A percentile compares a stretch with the other conserved stretches of the same genome.
Evolutionary conservation across 2,888 invertebrate genomes (phyloP).

Genomic region (Polydesmus complanatus): DNA sequence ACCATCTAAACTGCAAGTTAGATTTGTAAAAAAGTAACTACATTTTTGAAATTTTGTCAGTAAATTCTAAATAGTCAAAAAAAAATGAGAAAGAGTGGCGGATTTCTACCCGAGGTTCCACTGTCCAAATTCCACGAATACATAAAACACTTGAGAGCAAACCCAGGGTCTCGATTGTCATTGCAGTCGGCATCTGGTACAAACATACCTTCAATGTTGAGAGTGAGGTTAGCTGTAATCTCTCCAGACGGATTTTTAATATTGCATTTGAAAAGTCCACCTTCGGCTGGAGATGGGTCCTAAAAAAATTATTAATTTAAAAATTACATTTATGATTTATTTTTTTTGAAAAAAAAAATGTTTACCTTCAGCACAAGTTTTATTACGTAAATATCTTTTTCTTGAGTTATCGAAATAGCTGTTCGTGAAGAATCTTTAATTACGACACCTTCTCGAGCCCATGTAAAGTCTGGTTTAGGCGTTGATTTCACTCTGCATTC

Average conservation of each 20-base stretch:
- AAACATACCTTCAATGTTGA: slow-evolving; percentile 89
- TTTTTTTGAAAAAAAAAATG: slow-evolving; percentile 7
- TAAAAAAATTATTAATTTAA: slow-evolving; percentile 27
- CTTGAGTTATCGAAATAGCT: slow-evolving; percentile 63
- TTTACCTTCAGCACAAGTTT: slow-evolving; percentile 63
- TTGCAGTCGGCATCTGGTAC: neutral
- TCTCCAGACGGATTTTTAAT: slow-evolving; percentile 93
- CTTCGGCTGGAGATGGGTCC: slow-evolving; percentile 91
- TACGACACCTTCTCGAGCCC: slow-evolving; percentile 81
- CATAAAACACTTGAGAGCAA: neutral
- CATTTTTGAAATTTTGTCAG: no score
- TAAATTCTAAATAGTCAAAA: no score
- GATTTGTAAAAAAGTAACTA: no score
- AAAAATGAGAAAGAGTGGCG: no score
- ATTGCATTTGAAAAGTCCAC: slow-evolving; percentile 95
- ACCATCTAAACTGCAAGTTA: neutral
- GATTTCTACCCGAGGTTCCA: neutral
- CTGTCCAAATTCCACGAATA: neutral
- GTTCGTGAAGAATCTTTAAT: slow-evolving; percentile 69
- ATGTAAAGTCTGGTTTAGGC: slow-evolving; percentile 85
- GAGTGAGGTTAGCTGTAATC: slow-evolving; percentile 88
- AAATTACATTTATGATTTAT: neutral
- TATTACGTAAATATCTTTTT: slow-evolving; percentile 74
- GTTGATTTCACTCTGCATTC: slow-evolving; percentile 81
- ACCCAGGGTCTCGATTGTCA: neutral